Evolutionary conservation across 1,140 invertebrate genomes (phyloP), one percentile per base, ranked within the genome.

Genomic region (Chionoecetes opilio): DNA sequence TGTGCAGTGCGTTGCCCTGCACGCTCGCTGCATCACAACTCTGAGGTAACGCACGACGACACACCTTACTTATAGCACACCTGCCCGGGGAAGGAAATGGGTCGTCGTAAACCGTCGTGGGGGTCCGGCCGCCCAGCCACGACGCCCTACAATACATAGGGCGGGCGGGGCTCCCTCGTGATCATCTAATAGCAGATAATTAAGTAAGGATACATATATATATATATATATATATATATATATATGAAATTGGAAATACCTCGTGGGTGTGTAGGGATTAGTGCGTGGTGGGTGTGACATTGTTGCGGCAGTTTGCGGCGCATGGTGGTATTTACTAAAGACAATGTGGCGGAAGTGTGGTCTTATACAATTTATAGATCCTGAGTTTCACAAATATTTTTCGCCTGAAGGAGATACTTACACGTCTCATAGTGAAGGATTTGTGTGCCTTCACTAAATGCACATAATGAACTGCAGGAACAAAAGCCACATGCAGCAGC

Each of bases 51-150:
- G 63, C 63, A 75, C 63, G 21, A 75, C 21, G n/a, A n/a, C 63
- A 26, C 63, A n/a, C 63, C 63, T 26, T 75, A n/a, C n/a, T n/a
- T n/a, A n/a, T n/a, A n/a, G 63, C 63, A 75, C 63, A 75, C 21
- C 63, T n/a, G 63, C 63, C 63, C 63, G 63, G 63, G n/a, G 63
- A 21, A 75, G 63, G 63, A 75, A 75, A 75, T 75, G 26, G 63
- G 11, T 75, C 63, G 63, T 75, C 63, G n/a, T 75, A 75, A 75
- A n/a, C 63, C 63, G 26, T 75, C 63, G 63, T n/a, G 63, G 63
- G 63, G 63, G 63, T 75, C 63, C 63, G n/a, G 63, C 63, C 63
- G 26, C 63, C 21, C 63, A n/a, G 21, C 11, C 21, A n/a, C 63
- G 26, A 1, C 63, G 63, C 63, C 6, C 63, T 5, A 75, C 21